Conservation (phyloP, 2,888 invertebrate species). For the Lutraria lutraria region DNA sequence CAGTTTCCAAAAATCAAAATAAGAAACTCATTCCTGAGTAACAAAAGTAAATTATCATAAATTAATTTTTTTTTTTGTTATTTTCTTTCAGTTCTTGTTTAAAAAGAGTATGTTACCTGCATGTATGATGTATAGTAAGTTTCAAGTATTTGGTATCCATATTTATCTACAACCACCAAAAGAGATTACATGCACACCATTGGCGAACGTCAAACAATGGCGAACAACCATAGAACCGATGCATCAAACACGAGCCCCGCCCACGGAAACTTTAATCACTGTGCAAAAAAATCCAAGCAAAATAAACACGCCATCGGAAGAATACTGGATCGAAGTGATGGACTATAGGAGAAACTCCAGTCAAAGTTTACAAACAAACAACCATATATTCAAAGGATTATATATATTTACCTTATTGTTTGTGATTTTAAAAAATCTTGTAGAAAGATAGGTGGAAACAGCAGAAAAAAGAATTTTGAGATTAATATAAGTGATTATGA, state of each 20-base stretch:
- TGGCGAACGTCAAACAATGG: slow-evolving; percentile 44
- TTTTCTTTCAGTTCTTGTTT: slow-evolving; percentile 79
- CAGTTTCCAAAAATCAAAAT: no score
- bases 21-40: no score
- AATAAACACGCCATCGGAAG: slow-evolving; percentile 41
- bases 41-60: no score
- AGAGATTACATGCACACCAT: slow-evolving; percentile 63
- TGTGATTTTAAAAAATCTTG: slow-evolving; percentile 2
- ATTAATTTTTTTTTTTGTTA: neutral
- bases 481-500: slow-evolving; percentile 31
- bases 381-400: slow-evolving; percentile 2
- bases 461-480: neutral
- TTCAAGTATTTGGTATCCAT: slow-evolving; percentile 81
- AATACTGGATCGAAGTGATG: slow-evolving; percentile 58
- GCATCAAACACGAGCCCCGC: slow-evolving; percentile 3
- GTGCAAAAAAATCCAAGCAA: slow-evolving; percentile 14
- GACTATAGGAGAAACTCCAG: slow-evolving; percentile 30
- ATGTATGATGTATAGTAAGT: slow-evolving; percentile 81
- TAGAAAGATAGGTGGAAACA: slow-evolving; percentile 31
- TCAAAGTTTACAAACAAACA: neutral
- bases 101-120: slow-evolving; percentile 78
- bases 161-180: slow-evolving; percentile 80
- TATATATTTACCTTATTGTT: slow-evolving; percentile 1
- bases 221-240: slow-evolving; percentile 22
- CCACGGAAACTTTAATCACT: slow-evolving; percentile 40